Percentiles rank a stretch among this genome's conserved stretches.
These are phyloP conservation scores for Protaetia brevitarsis DNA, from an alignment of 1,140 invertebrate species.

Conservation along the genomic window DNA sequence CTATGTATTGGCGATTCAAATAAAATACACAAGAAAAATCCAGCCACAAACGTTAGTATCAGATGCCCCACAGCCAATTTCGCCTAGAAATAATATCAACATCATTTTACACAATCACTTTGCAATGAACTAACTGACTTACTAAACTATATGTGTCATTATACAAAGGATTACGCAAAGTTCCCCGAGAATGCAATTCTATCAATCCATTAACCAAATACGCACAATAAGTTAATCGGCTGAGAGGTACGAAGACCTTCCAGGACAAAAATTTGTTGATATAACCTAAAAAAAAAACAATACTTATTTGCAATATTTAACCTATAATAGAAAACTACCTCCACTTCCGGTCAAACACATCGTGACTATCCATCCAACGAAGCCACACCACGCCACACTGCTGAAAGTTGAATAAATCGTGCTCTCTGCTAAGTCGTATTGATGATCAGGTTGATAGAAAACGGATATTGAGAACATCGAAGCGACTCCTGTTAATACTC, in stretches of 20 bases:
- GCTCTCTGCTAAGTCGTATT: constrained; percentile 57
- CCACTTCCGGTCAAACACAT: constrained; percentile 70
- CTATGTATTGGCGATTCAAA: constrained; percentile 70
- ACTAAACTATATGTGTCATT: constrained; percentile 53
- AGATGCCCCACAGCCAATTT: constrained; percentile 56
- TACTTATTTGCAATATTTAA: background rate
- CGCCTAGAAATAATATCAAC: constrained; percentile 48
- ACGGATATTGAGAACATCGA: constrained; percentile 60
- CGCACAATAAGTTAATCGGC: constrained; percentile 67
- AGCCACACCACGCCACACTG: constrained; percentile 62
- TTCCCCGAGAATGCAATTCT: constrained; percentile 59
- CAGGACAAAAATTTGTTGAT: constrained; percentile 62
- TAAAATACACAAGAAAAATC: constrained; percentile 60
- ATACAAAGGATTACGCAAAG: constrained; percentile 54
- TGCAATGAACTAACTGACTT: constrained; percentile 34
- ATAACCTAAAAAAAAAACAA: constrained; percentile 49
- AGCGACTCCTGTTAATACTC: constrained; percentile 53
- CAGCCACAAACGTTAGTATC: constrained; percentile 58
- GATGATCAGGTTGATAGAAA: constrained; percentile 60
- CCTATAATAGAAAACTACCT: constrained; percentile 48
- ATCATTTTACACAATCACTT: background rate
- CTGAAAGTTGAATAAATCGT: constrained; percentile 65
- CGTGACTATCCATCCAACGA: constrained; percentile 68
- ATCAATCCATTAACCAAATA: constrained; percentile 69
- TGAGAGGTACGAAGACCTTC: constrained; percentile 62